phyloP scores from a whole-genome alignment of 1,140 invertebrate species.

The Cotesia typhae region DNA sequence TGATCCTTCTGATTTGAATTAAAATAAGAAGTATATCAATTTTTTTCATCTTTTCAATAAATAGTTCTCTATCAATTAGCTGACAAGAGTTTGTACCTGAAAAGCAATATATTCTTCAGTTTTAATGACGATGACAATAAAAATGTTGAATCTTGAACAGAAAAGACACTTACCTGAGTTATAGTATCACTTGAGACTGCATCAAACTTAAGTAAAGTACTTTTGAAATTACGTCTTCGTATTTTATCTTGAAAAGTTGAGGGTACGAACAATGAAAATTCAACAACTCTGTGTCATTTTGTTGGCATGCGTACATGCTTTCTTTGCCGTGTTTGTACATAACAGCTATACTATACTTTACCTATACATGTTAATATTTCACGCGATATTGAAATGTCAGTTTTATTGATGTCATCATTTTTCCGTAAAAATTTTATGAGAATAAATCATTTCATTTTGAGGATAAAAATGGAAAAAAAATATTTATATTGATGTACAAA shows the following conservation, averaged over 20 bases:
- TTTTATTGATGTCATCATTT: neutral
- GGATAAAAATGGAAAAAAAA: neutral
- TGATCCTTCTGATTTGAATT: too few relatives aligned
- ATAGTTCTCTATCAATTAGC: too few relatives aligned
- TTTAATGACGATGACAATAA: constrained; percentile 6
- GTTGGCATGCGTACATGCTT: too few relatives aligned
- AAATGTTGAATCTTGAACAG: neutral
- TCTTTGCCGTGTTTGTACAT: too few relatives aligned
- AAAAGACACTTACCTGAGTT: constrained; percentile 6
- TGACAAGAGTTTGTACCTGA: neutral
- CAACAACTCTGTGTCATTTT: too few relatives aligned
- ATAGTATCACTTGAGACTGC: constrained; percentile 32
- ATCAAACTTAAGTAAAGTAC: neutral
- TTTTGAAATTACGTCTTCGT: neutral
- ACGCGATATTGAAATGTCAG: neutral
- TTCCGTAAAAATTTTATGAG: neutral
- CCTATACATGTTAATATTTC: too few relatives aligned
- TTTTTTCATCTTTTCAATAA: too few relatives aligned
- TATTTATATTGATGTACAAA: too few relatives aligned
- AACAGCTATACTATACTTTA: too few relatives aligned
- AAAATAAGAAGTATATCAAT: too few relatives aligned
- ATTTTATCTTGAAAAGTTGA: constrained; percentile 12
- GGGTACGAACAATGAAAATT: too few relatives aligned
- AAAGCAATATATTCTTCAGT: neutral
- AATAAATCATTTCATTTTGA: neutral